Evolutionary conservation across 2,797 vertebrate genomes (phyloP), one percentile per base, ranked within the genome.

Genomic region (Myotis findleyi): DNA sequence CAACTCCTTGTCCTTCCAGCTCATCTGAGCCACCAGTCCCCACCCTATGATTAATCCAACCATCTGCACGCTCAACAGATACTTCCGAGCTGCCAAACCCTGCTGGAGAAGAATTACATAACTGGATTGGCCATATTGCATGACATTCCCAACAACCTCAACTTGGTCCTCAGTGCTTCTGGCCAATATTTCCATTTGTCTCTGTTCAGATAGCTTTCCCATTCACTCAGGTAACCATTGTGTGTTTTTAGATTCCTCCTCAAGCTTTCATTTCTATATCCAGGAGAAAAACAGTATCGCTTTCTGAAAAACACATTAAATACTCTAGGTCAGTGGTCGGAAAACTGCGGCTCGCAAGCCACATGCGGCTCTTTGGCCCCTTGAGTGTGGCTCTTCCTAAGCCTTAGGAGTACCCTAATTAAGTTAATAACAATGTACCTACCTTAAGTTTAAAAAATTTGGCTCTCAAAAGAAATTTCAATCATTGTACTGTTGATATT

Each of bases 61-160:
- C 86, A 79, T 96, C 93, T 96, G 91, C 69, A 66, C 91, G 12
- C 33, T 66, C 86, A 79, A 33, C 73, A 91, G 82, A 81, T 89
- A 75, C 25, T 68, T 49, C 25, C 38, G 73, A 59, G 30, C 36
- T 92, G 91, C 93, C 86, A 91, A 87, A 49, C 17, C 23, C 51
- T 57, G 59, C 62, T 92, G 73, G 64, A 47, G 73, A 80, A 95
- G 88, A 57, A 57, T 33, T 69, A 47, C 14, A n/a, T 82, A 80
- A 83, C 49, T 49, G 27, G 64, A 38, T 55, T 69, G 47, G 4
- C 36, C 17, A 55, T 51, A 38, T 59, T 62, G n/a, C 30, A 9
- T 57, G 76, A 11, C 36, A 11, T 71, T 69, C 68, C 81, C 36
- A 87, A 18, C 36, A 87, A 18, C 20, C 36, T 73, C 77, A 47